These are phyloP conservation scores for Gambelia wislizenii DNA, from an alignment of 2,797 vertebrate species.

Conservation along the genomic window DNA sequence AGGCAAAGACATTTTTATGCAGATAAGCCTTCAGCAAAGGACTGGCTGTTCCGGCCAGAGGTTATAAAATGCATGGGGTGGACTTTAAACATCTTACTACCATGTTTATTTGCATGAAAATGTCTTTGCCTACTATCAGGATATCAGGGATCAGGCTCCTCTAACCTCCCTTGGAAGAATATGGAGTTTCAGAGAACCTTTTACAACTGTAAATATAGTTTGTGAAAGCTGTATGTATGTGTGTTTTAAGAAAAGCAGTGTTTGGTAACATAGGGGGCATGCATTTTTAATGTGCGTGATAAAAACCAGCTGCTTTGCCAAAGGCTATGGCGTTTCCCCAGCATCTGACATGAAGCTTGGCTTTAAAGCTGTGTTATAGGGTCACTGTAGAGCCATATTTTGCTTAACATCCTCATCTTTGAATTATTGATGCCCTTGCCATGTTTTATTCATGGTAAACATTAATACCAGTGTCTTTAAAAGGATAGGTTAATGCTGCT, in stretches of 20 bases:
- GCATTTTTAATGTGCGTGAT: constrained; percentile 73
- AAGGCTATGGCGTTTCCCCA: constrained; percentile 62
- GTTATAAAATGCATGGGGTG: too few species aligned
- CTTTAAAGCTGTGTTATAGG: constrained; percentile 85
- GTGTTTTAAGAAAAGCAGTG: constrained; percentile 48
- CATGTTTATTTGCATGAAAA: too few species aligned
- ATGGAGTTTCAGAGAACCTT: not conserved
- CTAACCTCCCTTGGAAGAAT: not conserved
- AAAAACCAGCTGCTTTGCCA: constrained; percentile 71
- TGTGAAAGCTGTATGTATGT: not conserved
- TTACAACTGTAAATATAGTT: constrained; percentile 68
- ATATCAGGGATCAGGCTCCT: too few species aligned
- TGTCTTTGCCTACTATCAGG: too few species aligned
- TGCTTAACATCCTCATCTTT: constrained; percentile 81
- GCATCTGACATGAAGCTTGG: constrained; percentile 74
- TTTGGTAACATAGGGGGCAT: constrained; percentile 60
- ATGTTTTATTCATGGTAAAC: constrained; percentile 84
- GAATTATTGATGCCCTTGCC: constrained; percentile 85
- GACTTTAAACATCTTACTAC: too few species aligned
- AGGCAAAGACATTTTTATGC: too few species aligned
- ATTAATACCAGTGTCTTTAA: constrained; percentile 73
- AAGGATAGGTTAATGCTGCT: constrained; percentile 70
- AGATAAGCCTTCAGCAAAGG: too few species aligned
- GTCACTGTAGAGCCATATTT: constrained; percentile 81
- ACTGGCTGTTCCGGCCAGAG: too few species aligned